These are phyloP conservation scores for Megaceryle alcyon DNA, from an alignment of 2,797 vertebrate species.

Conservation along the genomic window DNA sequence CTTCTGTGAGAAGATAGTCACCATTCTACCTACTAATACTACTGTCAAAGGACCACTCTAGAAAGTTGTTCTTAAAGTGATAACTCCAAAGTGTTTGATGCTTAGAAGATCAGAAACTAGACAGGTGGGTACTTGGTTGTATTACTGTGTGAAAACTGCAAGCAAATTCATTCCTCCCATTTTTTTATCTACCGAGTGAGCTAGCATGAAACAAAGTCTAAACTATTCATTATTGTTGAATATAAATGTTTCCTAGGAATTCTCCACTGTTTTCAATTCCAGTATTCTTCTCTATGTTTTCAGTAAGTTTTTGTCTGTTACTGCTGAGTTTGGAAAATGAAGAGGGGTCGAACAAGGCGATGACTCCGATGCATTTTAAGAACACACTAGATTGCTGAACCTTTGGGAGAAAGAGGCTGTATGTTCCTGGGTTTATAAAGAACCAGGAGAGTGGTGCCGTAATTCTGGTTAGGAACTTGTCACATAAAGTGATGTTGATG, in stretches of 20 bases:
- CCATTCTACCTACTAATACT: neutral
- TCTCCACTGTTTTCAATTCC: neutral
- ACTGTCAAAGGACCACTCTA: neutral
- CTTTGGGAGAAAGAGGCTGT: neutral
- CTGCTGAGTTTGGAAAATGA: neutral
- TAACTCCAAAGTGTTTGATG: neutral
- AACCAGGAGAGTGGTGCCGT: neutral
- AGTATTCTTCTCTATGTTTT: neutral
- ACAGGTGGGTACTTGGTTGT: neutral
- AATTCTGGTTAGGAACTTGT: conserved; percentile 12
- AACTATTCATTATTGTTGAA: neutral
- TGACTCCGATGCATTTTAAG: neutral
- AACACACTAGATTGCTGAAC: neutral
- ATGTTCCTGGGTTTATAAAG: neutral
- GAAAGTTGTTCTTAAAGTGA: neutral
- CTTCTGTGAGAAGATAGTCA: neutral
- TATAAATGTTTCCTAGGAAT: neutral
- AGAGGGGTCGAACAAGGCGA: neutral
- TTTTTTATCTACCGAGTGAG: neutral
- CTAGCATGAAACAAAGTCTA: neutral
- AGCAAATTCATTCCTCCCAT: neutral
- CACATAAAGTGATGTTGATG: neutral
- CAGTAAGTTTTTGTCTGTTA: neutral
- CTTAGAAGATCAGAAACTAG: neutral
- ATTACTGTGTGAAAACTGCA: neutral